Conservation (phyloP, 92 coral and sea anemone genomes). For the Chrysogorgia sp. region DNA sequence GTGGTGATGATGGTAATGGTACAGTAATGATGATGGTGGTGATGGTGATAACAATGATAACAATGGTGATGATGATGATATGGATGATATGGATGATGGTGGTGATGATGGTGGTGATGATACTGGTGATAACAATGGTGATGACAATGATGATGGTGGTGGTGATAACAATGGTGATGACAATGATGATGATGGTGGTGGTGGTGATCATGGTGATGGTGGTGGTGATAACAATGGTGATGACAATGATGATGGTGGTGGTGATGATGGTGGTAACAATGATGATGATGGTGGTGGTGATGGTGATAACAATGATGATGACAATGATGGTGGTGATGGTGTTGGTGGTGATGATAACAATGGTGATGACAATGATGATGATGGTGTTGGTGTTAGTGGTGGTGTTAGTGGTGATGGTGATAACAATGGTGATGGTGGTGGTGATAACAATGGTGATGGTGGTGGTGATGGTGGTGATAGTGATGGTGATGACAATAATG, state of each 20-base stretch:
- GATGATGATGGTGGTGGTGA: slow-evolving; percentile 6
- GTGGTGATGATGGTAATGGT: background rate
- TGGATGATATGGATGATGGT: background rate
- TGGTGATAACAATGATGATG: background rate
- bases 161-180: background rate
- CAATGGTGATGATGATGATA: background rate
- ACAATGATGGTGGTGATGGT: background rate
- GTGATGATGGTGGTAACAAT: background rate
- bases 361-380: slow-evolving; percentile 1
- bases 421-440: background rate
- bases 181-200: background rate
- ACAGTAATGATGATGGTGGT: too few relatives aligned
- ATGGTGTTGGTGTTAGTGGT: background rate
- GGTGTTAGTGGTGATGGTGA: slow-evolving; percentile 2
- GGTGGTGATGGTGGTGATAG: background rate
- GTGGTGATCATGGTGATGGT: background rate
- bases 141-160: background rate
- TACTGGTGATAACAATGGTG: background rate
- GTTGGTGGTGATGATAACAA: background rate
- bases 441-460: background rate
- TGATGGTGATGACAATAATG: background rate
- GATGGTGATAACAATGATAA: too few relatives aligned
- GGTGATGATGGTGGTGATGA: background rate
- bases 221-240: background rate
- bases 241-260: background rate